Percentiles rank a stretch among this genome's conserved stretches.
phyloP scores from a whole-genome alignment of 2,888 invertebrate genomes.

The Leucophenga maculata region DNA sequence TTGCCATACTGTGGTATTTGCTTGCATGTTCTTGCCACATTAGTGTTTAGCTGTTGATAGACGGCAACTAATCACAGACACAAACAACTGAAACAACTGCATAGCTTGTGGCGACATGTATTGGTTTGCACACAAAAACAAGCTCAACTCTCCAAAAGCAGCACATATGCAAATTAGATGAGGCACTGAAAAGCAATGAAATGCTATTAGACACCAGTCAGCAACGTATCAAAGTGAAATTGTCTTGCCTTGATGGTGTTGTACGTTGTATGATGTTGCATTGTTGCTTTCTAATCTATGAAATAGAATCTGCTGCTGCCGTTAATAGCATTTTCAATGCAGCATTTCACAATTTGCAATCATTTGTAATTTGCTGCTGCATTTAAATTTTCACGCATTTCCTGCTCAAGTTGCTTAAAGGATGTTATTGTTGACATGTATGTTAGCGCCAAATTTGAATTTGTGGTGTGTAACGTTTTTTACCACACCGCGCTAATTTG shows the following conservation, averaged over 20 bases:
- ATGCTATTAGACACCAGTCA: slow-evolving; percentile 1
- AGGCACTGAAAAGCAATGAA: not conserved
- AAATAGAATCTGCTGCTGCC: not conserved
- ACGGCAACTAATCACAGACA: slow-evolving; percentile 57
- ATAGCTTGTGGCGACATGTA: not conserved
- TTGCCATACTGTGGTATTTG: slow-evolving; percentile 21
- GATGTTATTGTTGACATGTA: not conserved
- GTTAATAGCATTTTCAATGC: not conserved
- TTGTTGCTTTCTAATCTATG: slow-evolving; percentile 1
- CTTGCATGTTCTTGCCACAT: slow-evolving; percentile 59
- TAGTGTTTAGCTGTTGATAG: slow-evolving; percentile 60
- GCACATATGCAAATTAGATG: slow-evolving; percentile 13
- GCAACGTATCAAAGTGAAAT: not conserved
- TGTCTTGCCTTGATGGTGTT: too few relatives aligned
- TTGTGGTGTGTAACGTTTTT: too few relatives aligned
- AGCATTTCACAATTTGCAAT: not conserved
- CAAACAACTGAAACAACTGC: not conserved
- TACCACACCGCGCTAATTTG: too few relatives aligned
- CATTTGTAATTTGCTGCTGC: too few relatives aligned
- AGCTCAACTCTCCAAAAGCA: slow-evolving; percentile 44
- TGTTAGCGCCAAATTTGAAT: too few relatives aligned
- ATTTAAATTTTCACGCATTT: not conserved
- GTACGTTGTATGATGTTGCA: not conserved
- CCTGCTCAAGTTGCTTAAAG: not conserved
- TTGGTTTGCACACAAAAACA: slow-evolving; percentile 14